Evolutionary conservation across 2,113 vertebrate species (phyloP).

Genomic region (Gulo gulo): DNA sequence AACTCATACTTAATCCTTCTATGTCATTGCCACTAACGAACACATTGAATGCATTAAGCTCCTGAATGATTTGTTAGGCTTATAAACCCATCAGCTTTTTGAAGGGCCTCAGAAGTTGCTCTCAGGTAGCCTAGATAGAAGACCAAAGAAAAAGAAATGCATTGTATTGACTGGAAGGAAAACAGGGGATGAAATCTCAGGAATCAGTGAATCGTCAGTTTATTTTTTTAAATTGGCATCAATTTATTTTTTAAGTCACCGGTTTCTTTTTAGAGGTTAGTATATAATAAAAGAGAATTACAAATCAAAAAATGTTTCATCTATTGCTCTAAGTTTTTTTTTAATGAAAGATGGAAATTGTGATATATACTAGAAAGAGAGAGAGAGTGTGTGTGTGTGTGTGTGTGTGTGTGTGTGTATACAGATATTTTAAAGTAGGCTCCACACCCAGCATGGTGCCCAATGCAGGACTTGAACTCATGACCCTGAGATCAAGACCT

Average conservation of each 20-base stretch:
- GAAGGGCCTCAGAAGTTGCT: neutral
- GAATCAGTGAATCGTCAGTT: neutral
- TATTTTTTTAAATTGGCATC: neutral
- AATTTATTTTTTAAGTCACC: neutral
- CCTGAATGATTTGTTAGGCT: neutral
- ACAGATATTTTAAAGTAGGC: neutral
- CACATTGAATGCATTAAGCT: neutral
- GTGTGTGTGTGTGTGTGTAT: neutral
- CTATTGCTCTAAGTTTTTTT: neutral
- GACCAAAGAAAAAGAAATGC: conserved; percentile 6
- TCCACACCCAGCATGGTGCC: neutral
- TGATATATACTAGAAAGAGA: neutral
- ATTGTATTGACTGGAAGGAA: conserved; percentile 8
- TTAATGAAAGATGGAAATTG: neutral
- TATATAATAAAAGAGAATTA: neutral
- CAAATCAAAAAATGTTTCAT: conserved; percentile 32
- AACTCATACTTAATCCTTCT: neutral
- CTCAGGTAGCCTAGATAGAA: neutral
- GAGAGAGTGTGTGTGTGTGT: neutral
- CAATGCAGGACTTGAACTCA: rapidly evolving
- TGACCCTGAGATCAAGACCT: neutral
- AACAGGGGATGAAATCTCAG: neutral
- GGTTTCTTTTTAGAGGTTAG: neutral
- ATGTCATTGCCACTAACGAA: neutral
- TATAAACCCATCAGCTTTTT: conserved; percentile 21